Base-by-base conservation (phyloP, 2,113 vertebrate genomes). In the Psephotus haematonotus region DNA sequence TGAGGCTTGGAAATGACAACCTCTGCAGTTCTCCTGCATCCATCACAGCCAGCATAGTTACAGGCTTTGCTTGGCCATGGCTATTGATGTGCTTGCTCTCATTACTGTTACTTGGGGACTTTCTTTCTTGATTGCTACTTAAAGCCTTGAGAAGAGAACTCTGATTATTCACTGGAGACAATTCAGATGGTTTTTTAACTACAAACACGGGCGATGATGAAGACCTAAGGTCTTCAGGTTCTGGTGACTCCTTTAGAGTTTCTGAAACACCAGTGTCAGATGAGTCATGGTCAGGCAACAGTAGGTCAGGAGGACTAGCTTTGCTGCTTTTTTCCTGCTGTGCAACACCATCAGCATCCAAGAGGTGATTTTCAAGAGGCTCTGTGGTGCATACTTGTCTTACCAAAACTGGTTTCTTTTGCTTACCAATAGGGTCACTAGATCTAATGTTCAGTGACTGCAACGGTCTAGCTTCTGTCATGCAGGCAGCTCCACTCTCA, bases 381-480 rank as follows among this genome's bases (percentile, higher is more conserved):
- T 99, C 99, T 14, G 98, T 99, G 37, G 99, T 99, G 76, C 99
- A 99, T 46, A 99, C 98, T 82, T 99, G 99, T 70, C 99, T 97
- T 27, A 99, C 99, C 10, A 99, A 98, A 55, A 98, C 98, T 18
- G 99, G 98, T 78, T 99, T 99, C 90, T 99, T 98, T 49, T 99
- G 99, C 44, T 99, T 98, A 72, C 91, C 97, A 10, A 74, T 7
- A 28, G 97, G 79, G 50, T 99, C 99, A 12, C 95, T 97, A 90
- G 98, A 97, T 95, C 98, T 98, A 49, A 97, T 55, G 16, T 96
- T 98, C 10, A 98, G 63, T 50, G 98, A 98, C 88, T 98, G 98
- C 13, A 98, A 46, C 1, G 98, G 98, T 49, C 98, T 97, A 39
- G 97, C 90, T 52, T 99, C 99, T 27, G 98, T 97, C 20, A 98